A percentile compares a stretch with the other conserved stretches of the same genome.
Conservation (phyloP, 2,888 invertebrate genomes). For the Isoperla grammatica region DNA sequence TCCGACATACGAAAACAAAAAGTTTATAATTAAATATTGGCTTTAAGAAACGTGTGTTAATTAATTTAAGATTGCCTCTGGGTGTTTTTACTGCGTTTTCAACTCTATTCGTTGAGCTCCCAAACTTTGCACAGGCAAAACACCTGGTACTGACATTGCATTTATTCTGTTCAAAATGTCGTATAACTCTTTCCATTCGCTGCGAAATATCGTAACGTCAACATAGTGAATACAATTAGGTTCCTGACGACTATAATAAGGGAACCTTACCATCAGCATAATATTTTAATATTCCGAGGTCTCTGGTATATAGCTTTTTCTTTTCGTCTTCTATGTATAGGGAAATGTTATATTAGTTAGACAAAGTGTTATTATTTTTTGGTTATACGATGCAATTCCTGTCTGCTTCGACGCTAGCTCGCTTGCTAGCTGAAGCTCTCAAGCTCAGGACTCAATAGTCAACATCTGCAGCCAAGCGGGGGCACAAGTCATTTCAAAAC, state of each 20-base stretch:
- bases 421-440: not conserved
- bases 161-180: not conserved
- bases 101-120: not conserved
- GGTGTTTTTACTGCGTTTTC: conserved; percentile 22
- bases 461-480: not conserved
- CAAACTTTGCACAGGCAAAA: not conserved
- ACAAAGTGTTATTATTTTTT: conserved; percentile 22
- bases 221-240: conserved; percentile 27
- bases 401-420: not conserved
- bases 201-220: not conserved
- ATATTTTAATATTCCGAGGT: conserved; percentile 26
- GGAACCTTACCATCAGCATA: conserved; percentile 21
- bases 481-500: not conserved
- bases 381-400: not conserved
- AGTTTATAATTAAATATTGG: conserved; percentile 29
- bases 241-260: conserved; percentile 5
- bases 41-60: conserved; percentile 28
- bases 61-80: conserved; percentile 27
- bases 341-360: conserved; percentile 1
- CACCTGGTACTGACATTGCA: conserved; percentile 5
- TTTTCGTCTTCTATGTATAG: not conserved
- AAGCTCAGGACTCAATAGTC: not conserved
- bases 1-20: conserved; percentile 16
- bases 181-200: too few species aligned
- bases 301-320: conserved; percentile 1